Percentiles rank a stretch among this genome's conserved stretches.
These are phyloP conservation scores for Hyles euphorbiae DNA, from an alignment of 1,140 invertebrate genomes.

Conservation along the genomic window DNA sequence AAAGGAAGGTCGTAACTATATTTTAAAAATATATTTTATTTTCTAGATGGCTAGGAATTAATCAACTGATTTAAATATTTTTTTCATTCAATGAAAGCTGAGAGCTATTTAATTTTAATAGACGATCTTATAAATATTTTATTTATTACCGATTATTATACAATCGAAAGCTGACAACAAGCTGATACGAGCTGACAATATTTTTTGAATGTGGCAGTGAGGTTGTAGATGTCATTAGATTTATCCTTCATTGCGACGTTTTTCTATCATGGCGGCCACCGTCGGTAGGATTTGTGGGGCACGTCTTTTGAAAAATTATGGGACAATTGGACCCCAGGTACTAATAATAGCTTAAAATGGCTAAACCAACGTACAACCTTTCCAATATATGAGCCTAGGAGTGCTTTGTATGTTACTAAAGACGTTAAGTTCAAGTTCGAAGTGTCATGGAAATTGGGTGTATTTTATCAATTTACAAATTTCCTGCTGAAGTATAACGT, in stretches of 20 bases:
- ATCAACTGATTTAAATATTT: too few relatives aligned
- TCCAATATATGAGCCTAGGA: constrained; percentile 7
- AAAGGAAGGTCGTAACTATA: too few relatives aligned
- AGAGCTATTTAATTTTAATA: too few relatives aligned
- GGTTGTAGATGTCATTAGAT: constrained; percentile 48
- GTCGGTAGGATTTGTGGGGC: constrained; percentile 88
- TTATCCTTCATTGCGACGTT: constrained; percentile 67
- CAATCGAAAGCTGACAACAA: too few relatives aligned
- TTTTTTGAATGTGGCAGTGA: constrained; percentile 27
- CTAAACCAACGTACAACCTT: background rate
- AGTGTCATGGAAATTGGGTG: constrained; percentile 32
- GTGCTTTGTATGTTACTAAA: constrained; percentile 25
- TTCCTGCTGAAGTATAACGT: constrained; percentile 17
- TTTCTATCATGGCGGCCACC: constrained; percentile 87
- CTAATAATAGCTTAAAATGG: constrained; percentile 34
- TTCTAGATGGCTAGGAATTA: too few relatives aligned
- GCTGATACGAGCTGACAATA: background rate
- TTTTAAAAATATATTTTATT: too few relatives aligned
- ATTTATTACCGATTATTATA: too few relatives aligned
- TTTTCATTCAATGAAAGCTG: too few relatives aligned
- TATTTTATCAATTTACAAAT: constrained; percentile 39
- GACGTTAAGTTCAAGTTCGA: constrained; percentile 25
- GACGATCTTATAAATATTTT: too few relatives aligned
- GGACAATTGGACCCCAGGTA: constrained; percentile 66
- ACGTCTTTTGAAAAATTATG: constrained; percentile 81